These are phyloP conservation scores for Maniola hyperantus DNA, from an alignment of 2,888 invertebrate species.

Conservation along the genomic window DNA sequence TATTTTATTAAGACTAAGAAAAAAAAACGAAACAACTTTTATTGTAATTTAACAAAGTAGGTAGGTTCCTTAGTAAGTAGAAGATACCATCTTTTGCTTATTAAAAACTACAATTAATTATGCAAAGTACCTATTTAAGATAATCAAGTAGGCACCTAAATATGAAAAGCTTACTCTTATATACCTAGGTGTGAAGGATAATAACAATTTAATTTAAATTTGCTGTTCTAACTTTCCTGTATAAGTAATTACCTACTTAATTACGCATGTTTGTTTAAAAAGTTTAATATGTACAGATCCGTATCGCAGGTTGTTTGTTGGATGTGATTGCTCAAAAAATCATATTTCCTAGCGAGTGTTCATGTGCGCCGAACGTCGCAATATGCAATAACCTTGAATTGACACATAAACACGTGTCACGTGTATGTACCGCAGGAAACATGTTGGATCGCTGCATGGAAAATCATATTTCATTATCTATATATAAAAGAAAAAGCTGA, in stretches of 20 bases:
- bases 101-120: too few species aligned
- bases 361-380: conserved; percentile 59
- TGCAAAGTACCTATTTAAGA: too few species aligned
- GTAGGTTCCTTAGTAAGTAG: too few species aligned
- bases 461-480: conserved; percentile 38
- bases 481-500: too few species aligned
- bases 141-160: too few species aligned
- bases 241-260: background rate
- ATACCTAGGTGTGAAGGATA: background rate
- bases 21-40: too few species aligned
- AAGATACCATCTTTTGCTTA: too few species aligned
- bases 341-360: conserved; percentile 34
- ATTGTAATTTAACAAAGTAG: too few species aligned
- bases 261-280: background rate
- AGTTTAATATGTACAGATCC: background rate
- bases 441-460: conserved; percentile 42
- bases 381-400: conserved; percentile 69
- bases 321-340: conserved; percentile 34
- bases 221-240: too few species aligned
- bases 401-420: conserved; percentile 74
- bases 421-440: conserved; percentile 50
- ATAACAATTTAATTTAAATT: too few species aligned
- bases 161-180: too few species aligned
- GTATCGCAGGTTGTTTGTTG: conserved; percentile 17
- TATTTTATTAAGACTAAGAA: too few species aligned